Percentiles rank a stretch among this genome's conserved stretches.
phyloP scores from a whole-genome alignment of 2,888 invertebrate genomes.

The Ophion ventricosus region DNA sequence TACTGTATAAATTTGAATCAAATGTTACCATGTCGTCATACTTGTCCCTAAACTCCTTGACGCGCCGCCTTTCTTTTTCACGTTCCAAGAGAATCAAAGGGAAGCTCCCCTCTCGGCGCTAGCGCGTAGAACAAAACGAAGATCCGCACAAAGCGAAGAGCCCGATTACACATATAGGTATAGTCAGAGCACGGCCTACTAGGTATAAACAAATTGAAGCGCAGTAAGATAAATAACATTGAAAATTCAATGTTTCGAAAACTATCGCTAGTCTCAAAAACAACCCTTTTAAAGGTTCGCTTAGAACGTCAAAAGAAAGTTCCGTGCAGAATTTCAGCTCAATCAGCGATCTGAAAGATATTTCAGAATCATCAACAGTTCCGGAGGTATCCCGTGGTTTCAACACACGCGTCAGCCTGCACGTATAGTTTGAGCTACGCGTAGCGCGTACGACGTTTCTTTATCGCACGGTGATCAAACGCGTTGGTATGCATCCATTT shows the following conservation, averaged over 20 bases:
- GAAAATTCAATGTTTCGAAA: background rate
- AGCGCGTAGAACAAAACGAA: background rate
- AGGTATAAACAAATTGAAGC: background rate
- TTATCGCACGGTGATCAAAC: background rate
- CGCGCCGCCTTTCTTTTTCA: too few relatives aligned
- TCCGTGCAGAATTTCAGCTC: background rate
- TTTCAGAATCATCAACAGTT: background rate
- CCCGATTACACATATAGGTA: background rate
- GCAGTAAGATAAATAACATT: background rate
- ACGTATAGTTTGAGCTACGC: background rate
- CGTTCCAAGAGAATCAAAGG: too few relatives aligned
- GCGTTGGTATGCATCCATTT: slow-evolving; percentile 1
- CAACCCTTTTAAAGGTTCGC: background rate
- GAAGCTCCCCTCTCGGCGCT: background rate
- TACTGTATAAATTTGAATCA: too few relatives aligned
- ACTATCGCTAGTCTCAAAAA: background rate
- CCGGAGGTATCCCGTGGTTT: background rate
- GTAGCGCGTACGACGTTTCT: background rate
- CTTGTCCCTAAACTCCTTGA: too few relatives aligned
- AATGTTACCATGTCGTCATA: too few relatives aligned
- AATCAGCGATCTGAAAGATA: background rate
- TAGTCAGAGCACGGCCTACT: background rate
- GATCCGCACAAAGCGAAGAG: background rate
- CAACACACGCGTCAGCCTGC: background rate
- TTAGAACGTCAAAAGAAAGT: background rate